These are phyloP conservation scores for Pseudomyrmex sp. DNA, from an alignment of 1,140 invertebrate genomes.

Conservation along the genomic window DNA sequence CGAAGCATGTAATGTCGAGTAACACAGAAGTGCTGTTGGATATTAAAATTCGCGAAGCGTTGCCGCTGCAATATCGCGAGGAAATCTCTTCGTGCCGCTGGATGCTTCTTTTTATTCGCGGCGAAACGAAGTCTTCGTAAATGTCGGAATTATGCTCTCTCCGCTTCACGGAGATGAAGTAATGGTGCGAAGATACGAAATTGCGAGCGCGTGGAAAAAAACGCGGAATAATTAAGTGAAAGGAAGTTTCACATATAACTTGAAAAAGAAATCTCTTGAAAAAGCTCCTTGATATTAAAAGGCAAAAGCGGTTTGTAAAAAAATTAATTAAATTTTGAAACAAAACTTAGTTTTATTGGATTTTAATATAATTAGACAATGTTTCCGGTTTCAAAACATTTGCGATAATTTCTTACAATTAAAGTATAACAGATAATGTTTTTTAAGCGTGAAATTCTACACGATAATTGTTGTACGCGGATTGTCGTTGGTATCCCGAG, in stretches of 20 bases:
- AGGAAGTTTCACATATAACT: background rate
- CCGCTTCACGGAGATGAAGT: slow-evolving; percentile 7
- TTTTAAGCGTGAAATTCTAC: slow-evolving; percentile 17
- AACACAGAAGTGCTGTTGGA: slow-evolving; percentile 10
- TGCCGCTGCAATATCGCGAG: slow-evolving; percentile 42
- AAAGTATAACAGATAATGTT: slow-evolving; percentile 10
- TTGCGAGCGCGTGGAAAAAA: background rate
- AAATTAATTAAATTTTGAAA: background rate
- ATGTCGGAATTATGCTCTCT: slow-evolving; percentile 14
- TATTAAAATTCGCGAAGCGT: slow-evolving; percentile 62
- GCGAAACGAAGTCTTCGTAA: background rate
- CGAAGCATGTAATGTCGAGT: slow-evolving; percentile 16
- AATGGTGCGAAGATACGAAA: background rate
- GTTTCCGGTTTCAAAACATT: background rate
- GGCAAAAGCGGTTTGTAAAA: background rate
- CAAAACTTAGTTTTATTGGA: background rate
- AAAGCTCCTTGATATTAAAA: background rate
- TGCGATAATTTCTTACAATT: slow-evolving; percentile 8
- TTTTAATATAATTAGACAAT: background rate
- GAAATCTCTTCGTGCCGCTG: slow-evolving; percentile 19
- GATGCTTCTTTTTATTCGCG: slow-evolving; percentile 26
- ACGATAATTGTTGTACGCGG: slow-evolving; percentile 21
- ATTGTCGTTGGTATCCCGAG: slow-evolving; percentile 43
- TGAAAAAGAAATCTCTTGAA: background rate
- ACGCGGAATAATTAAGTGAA: background rate